Evolutionary conservation across 2,113 vertebrate species (phyloP).

Genomic region (Dicrurus megarhynchus): DNA sequence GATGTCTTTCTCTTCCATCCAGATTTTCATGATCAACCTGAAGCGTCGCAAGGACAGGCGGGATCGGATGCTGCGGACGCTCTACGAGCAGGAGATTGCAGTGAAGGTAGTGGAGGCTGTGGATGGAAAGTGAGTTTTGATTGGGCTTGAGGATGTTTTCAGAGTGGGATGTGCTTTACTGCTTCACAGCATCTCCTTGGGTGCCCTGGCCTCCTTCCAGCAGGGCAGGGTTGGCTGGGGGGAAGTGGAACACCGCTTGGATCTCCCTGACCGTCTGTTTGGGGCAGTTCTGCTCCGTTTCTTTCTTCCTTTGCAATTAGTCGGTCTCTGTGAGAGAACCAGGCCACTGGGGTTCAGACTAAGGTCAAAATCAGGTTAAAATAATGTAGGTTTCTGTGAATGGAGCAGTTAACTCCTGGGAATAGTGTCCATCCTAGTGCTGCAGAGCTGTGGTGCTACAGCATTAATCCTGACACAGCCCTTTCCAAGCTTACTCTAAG

Average conservation of each 20-base stretch:
- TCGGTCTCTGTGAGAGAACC: neutral
- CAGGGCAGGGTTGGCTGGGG: neutral
- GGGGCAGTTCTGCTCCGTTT: neutral
- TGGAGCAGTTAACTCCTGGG: neutral
- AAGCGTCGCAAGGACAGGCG: constrained; percentile 89
- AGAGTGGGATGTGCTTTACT: neutral
- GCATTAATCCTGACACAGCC: neutral
- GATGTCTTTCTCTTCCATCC: neutral
- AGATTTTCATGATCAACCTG: constrained; percentile 95
- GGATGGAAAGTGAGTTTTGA: constrained; percentile 89
- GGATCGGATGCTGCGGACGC: constrained; percentile 86
- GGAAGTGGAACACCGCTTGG: neutral
- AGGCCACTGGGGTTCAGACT: neutral
- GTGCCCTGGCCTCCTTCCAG: neutral
- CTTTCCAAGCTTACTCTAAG: neutral
- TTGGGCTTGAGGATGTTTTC: neutral
- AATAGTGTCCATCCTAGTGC: neutral
- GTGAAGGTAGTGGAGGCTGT: constrained; percentile 86
- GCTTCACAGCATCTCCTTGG: neutral
- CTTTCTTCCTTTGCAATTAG: neutral
- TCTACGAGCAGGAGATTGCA: constrained; percentile 83
- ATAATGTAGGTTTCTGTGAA: neutral
- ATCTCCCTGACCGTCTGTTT: neutral
- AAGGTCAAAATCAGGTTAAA: neutral
- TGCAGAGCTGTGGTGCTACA: neutral